Evolutionary conservation across 2,888 invertebrate species (phyloP).

Genomic region (Noctuana brunneofusca): DNA sequence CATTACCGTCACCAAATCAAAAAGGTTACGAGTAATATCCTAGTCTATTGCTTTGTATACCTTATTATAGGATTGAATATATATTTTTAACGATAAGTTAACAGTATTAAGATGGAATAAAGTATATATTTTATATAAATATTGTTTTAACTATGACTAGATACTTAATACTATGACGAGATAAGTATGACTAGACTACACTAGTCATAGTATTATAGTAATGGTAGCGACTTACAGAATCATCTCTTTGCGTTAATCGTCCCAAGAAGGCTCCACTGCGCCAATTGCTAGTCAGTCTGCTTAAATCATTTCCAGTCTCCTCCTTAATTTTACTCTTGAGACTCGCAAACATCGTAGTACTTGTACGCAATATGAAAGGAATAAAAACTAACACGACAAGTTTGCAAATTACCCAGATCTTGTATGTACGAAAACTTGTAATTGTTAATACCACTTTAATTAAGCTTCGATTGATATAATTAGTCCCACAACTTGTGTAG

Average conservation of each 20-base stretch:
- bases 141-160: no score
- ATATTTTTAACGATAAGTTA: no score
- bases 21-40: no score
- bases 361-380: constrained; percentile 40
- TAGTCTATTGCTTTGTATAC: no score
- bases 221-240: constrained; percentile 68
- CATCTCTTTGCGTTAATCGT: constrained; percentile 78
- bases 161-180: no score
- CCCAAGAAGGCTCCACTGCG: constrained; percentile 76
- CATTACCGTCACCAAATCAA: no score
- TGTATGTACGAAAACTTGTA: constrained; percentile 12
- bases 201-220: no score
- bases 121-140: no score
- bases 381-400: constrained; percentile 22
- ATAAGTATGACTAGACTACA: no score
- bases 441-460: neutral
- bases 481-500: constrained; percentile 1
- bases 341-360: constrained; percentile 89
- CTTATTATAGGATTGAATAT: no score
- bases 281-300: constrained; percentile 77
- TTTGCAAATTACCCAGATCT: constrained; percentile 30
- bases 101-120: no score
- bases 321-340: constrained; percentile 95
- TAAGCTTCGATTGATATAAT: neutral
- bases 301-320: constrained; percentile 92